A percentile compares a stretch with the other conserved stretches of the same genome.
phyloP scores from a whole-genome alignment of 2,888 invertebrate genomes.

The Dione juno region DNA sequence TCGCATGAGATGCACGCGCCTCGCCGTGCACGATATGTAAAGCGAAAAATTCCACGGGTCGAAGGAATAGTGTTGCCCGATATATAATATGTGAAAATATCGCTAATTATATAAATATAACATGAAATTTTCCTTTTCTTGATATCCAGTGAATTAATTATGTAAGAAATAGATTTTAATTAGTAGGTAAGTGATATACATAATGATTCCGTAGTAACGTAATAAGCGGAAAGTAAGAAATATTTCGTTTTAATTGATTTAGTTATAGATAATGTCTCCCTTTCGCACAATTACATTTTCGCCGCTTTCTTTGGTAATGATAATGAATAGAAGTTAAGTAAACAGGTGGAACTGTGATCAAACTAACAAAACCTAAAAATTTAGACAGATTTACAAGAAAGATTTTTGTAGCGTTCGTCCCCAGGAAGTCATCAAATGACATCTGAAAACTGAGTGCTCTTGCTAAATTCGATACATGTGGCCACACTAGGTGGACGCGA shows the following conservation, averaged over 20 bases:
- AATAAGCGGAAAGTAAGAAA: neutral
- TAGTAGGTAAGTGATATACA: neutral
- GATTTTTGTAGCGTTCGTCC: neutral
- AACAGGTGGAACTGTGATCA: neutral
- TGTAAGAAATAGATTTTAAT: neutral
- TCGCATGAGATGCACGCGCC: conserved; percentile 38
- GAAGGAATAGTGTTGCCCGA: conserved; percentile 17
- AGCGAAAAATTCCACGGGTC: conserved; percentile 55
- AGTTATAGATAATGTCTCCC: neutral
- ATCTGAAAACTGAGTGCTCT: conserved; percentile 5
- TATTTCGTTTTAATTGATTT: neutral
- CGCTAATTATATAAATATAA: neutral
- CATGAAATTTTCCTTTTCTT: neutral
- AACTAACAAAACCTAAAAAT: neutral
- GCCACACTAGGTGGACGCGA: conserved; percentile 57
- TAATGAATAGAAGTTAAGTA: neutral
- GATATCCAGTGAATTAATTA: neutral
- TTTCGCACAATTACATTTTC: no score
- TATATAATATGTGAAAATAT: neutral
- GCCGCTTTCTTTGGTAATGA: no score
- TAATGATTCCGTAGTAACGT: neutral
- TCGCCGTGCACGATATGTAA: conserved; percentile 42
- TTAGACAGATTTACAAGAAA: neutral
- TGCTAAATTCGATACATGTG: conserved; percentile 43
- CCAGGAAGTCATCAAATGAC: conserved; percentile 17